Evolutionary conservation across 2,797 vertebrate species (phyloP), one percentile per base, ranked within the genome.

Genomic region (Lagodon rhomboides): DNA sequence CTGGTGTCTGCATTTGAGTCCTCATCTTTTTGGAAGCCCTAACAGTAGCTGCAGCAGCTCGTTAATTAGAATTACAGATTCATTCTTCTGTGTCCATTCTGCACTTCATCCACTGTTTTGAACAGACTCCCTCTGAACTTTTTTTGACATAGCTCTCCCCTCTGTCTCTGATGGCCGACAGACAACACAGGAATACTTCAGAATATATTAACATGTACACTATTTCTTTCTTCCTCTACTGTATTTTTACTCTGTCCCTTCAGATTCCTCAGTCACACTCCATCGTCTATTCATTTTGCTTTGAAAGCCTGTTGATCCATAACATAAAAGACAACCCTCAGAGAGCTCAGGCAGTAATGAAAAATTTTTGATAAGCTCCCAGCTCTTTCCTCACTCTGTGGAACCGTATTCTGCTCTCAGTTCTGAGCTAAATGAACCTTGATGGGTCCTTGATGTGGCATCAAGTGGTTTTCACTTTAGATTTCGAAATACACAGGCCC

Each of bases 271-370:
- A 81, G 81, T 81, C 77, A 70, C 77, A 54, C 63, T 84, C 46
- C 41, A 73, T 79, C 67, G 63, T 75, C 71, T 73, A 44, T 77
- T 87, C 67, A 83, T 87, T 87, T 87, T 87, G 73, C 72, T 82
- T 68, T 80, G 77, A 89, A 86, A 82, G 84, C 77, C 68, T 90
- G 89, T 88, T 89, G 86, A 91, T 91, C 80, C 75, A 78, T 84
- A 85, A 91, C 83, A 91, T 91, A 88, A 88, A 89, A 90, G 88
- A 87, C 84, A 86, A 83, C 75, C 84, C 83, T 86, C 85, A 68
- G 85, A 79, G 82, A 87, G 86, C 78, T 82, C 76, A 77, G 74
- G 61, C 77, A 74, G 82, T 76, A 85, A 91, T 84, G 80, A 81
- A 85, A 86, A 85, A 61, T 18, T 0, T 46, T 56, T 67, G 70